A percentile compares a stretch with the other conserved stretches of the same genome.
These are phyloP conservation scores for Drosophila helvetica DNA, from an alignment of 2,888 invertebrate species.

Conservation along the genomic window DNA sequence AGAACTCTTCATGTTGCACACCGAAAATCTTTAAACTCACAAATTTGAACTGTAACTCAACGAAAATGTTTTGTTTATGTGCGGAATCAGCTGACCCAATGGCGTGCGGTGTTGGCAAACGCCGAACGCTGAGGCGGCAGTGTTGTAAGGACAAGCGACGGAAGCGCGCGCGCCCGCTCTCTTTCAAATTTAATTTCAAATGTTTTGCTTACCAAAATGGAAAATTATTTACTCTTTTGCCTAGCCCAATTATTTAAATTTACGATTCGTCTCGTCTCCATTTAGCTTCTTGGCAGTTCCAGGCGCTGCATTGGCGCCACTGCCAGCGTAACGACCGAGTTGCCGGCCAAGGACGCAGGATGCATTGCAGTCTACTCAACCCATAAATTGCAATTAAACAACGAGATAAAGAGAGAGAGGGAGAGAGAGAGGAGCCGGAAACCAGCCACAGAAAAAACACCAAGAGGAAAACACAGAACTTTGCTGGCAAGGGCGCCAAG, in stretches of 20 bases:
- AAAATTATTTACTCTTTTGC: background rate
- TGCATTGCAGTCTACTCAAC: slow-evolving; percentile 35
- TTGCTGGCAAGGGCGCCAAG: slow-evolving; percentile 49
- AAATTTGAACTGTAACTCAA: no score
- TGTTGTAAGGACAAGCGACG: background rate
- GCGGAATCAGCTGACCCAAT: no score
- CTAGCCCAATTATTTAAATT: background rate
- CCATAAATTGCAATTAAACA: slow-evolving; percentile 55
- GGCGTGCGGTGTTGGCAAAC: background rate
- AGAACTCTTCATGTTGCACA: background rate
- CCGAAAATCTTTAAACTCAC: no score
- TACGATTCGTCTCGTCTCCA: background rate
- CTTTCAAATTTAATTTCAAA: background rate
- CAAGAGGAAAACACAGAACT: background rate
- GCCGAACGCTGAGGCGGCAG: background rate
- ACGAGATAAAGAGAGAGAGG: background rate
- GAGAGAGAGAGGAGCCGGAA: background rate
- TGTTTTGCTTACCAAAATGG: no score
- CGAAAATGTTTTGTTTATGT: no score
- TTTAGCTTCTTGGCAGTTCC: background rate
- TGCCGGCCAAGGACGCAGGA: slow-evolving; percentile 17
- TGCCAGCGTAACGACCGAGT: slow-evolving; percentile 2
- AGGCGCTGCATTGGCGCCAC: slow-evolving; percentile 25
- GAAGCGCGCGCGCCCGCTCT: background rate
- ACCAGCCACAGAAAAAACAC: slow-evolving; percentile 39